phyloP scores from a whole-genome alignment of 2,888 invertebrate genomes.

The Adelognathus sp. region DNA sequence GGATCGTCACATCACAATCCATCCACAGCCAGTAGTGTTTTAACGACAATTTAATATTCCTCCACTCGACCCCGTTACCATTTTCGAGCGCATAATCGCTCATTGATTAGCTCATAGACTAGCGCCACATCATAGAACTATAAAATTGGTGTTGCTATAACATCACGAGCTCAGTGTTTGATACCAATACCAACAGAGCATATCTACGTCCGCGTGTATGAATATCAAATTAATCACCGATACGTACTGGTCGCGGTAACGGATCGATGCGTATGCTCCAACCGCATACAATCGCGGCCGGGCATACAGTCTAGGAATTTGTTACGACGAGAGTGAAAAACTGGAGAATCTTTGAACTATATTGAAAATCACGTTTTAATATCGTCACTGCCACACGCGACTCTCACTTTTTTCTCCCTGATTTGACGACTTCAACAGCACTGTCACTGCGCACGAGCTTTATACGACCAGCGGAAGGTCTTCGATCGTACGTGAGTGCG shows the following conservation, averaged over 20 bases:
- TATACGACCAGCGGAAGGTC: no score
- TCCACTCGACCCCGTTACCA: slow-evolving; percentile 17
- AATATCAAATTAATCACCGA: slow-evolving; percentile 33
- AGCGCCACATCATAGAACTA: neutral
- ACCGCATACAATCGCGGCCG: slow-evolving; percentile 12
- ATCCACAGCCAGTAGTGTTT: slow-evolving; percentile 17
- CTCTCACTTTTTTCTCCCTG: neutral
- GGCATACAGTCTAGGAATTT: slow-evolving; percentile 27
- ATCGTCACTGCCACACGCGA: neutral
- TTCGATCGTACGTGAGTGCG: no score
- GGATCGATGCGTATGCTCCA: slow-evolving; percentile 27
- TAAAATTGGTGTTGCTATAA: neutral
- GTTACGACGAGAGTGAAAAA: slow-evolving; percentile 13
- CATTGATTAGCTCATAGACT: slow-evolving; percentile 39
- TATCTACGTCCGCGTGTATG: slow-evolving; percentile 5
- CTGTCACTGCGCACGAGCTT: no score
- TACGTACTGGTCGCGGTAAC: neutral
- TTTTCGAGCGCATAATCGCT: slow-evolving; percentile 46
- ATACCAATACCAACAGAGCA: neutral
- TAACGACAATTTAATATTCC: slow-evolving; percentile 47
- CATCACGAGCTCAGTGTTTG: neutral
- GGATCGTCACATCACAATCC: no score
- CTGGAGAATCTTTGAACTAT: neutral
- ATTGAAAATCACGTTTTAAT: slow-evolving; percentile 6
- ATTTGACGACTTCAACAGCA: no score